Conservation (phyloP, 2,888 invertebrate genomes). For the Amaurobius ferox region DNA sequence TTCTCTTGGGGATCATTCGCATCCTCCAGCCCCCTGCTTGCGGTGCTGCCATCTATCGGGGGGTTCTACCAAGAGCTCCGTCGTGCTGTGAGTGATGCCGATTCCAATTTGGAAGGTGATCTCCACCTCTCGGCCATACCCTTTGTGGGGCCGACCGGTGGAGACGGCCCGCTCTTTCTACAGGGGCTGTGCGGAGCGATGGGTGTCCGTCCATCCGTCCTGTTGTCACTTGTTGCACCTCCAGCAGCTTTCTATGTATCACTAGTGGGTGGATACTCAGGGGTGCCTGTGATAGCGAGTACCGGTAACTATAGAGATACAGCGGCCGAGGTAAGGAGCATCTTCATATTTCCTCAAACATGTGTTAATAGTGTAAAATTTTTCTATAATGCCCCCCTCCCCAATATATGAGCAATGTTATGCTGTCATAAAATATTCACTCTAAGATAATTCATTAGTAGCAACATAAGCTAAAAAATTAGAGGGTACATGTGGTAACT, state of each 20-base stretch:
- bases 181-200: neutral
- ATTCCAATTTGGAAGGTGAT: neutral
- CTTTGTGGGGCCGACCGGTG: neutral
- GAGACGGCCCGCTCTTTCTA: neutral
- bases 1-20: neutral
- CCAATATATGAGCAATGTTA: too few species aligned
- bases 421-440: too few species aligned
- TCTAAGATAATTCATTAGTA: too few species aligned
- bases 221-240: neutral
- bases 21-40: neutral
- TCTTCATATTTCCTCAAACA: neutral
- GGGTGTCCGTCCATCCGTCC: neutral
- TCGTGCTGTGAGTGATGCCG: neutral
- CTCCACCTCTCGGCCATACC: neutral
- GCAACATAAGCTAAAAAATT: too few species aligned
- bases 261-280: neutral
- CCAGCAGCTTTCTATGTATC: neutral
- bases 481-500: too few species aligned
- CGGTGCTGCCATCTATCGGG: slow-evolving; percentile 12
- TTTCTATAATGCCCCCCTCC: too few species aligned
- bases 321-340: neutral
- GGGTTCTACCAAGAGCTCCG: neutral
- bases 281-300: neutral
- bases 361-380: neutral
- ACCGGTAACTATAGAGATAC: neutral